Evolutionary conservation across 2,888 invertebrate genomes (phyloP), one percentile per base, ranked within the genome.

Genomic region (Caenorhabditis uteleia): DNA sequence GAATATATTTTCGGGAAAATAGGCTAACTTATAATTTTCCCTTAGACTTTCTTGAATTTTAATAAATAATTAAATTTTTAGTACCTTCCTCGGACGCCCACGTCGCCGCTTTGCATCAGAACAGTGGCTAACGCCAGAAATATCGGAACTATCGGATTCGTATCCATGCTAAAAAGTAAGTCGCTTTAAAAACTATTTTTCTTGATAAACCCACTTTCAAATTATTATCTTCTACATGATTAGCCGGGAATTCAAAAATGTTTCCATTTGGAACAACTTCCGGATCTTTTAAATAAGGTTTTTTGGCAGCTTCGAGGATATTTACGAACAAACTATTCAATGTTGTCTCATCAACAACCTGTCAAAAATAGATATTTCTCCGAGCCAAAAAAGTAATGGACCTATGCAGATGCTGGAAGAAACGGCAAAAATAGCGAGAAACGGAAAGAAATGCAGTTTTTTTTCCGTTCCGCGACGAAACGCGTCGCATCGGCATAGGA

Each of bases 241-340:
- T 45, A 38, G 12, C 42, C 3, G 51, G 42, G 36, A 51, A 50
- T 21, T 45, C 6, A 26, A 49, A 59, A 3, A 38, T 38, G 16
- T 54, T 47, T 31, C 49, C 55, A 40, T 50, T 47, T 14, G 43
- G 16, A 29, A 29, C 31, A 29, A 34, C 8, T 34, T 39, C 49
- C 21, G 42, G 21, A 18, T 58, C 47, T 20, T 55, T 59, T 20
- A 48, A 25, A 58, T 71, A 79, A 18, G 74, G 65, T 21, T 68
- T 64, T 53, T 80, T 80, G 18, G 79, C 80, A 3, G 71, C 74
- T 31, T 80, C 77, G 31, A 80, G 67, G 33, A 80, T 79, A 25
- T 66, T 62, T 18, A 67, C 56, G 58, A 72, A 77, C 45, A 80
- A 51, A 5, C 64, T 64, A 46, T 74, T 75, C 23, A 80, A 51